Base-by-base conservation (phyloP, 2,797 vertebrate genomes). In the Micromesistius poutassou region DNA sequence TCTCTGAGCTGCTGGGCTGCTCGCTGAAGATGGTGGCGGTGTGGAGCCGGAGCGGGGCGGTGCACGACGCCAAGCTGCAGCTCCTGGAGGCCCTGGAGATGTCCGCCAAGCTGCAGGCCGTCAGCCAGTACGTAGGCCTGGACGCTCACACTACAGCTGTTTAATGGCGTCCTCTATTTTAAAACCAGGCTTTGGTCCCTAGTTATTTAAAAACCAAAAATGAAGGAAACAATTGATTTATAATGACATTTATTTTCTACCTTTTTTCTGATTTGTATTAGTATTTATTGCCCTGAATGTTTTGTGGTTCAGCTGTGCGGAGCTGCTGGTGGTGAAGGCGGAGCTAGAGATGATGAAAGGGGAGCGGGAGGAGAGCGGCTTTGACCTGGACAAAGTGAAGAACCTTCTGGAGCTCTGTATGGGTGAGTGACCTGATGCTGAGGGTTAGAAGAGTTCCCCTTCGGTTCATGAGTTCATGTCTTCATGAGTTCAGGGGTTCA, bases 1-100 rank as follows among this genome's bases (percentile, higher is more conserved):
- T 98, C 78, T 92, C 92, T 0, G 96, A 98, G 71, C 85, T 96
- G 82, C 89, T 98, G 70, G 89, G 84, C 81, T 97, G 96, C 90
- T 95, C 95, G 0, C 86, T 94, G 91, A 95, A 90, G 77, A 90
- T 97, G 70, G 93, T 97, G 31, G 82, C 86, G 6, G 84, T 94
- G 8, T 91, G 96, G 31, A 89, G 94, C 84, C 80, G 72, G 38
- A 82, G 93, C 76, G 97, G 97, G 13, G 92, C 90, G 70, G 84
- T 95, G 25, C 95, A 92, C 0, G 96, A 96, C 36, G 96, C 97
- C 76, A 96, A 96, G 86, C 94, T 94, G 25, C 96, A 97, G 81
- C 98, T 97, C 77, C 82, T 96, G n/a, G 96, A 99, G 87, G 95
- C 96, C 4, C 88, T 97, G 71, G 96, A 95, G 89, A 89, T 99